Evolutionary conservation across 2,113 vertebrate genomes (phyloP).

Genomic region (Colius striatus): DNA sequence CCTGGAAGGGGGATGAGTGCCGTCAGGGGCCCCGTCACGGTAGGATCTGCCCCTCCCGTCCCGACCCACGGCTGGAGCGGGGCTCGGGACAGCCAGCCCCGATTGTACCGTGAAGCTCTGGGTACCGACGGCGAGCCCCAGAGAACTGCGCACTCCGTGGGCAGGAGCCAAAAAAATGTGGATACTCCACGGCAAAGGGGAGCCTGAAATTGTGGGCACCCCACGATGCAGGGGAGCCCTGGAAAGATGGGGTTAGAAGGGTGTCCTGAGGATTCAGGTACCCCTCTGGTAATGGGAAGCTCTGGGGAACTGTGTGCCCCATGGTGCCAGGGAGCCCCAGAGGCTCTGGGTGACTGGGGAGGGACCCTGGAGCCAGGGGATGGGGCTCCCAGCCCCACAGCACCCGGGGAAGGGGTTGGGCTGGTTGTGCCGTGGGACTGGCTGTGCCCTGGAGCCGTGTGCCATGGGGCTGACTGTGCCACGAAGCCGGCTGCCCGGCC

Average conservation of each 20-base stretch:
- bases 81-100: too few species aligned
- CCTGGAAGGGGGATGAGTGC: conserved; percentile 66
- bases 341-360: neutral
- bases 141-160: fast-evolving
- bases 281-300: too few species aligned
- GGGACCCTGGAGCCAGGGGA: neutral
- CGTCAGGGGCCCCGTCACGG: neutral
- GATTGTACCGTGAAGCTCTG: fast-evolving
- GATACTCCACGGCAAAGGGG: neutral
- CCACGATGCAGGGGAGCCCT: neutral
- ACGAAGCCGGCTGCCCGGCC: fast-evolving
- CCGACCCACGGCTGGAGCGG: fast-evolving
- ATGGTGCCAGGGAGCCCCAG: fast-evolving
- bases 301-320: neutral
- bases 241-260: neutral
- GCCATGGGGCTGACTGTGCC: neutral
- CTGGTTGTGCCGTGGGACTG: neutral
- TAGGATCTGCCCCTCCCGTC: neutral
- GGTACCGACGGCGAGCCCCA: fast-evolving
- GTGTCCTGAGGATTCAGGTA: neutral
- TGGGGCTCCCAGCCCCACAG: neutral
- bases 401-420: neutral
- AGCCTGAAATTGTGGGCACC: neutral
- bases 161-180: too few species aligned
- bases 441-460: too few species aligned